phyloP scores from a whole-genome alignment of 2,888 invertebrate species.

The Ceriagrion tenellum region DNA sequence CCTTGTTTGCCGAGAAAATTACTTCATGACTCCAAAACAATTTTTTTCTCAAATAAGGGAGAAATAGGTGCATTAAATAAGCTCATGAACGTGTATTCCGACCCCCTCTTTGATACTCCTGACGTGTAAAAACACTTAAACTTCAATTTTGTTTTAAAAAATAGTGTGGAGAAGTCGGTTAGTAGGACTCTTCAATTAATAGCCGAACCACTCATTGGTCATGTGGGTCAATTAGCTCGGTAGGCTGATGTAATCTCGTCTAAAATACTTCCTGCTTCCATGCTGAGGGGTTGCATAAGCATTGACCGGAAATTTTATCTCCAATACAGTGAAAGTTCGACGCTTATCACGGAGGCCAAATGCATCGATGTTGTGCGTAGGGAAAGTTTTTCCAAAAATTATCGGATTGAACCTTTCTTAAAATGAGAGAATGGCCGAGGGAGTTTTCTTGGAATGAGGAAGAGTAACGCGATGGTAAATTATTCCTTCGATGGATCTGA shows the following conservation, averaged over 20 bases:
- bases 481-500: neutral
- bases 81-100: no score
- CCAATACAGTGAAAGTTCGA: conserved; percentile 10
- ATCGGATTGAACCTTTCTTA: neutral
- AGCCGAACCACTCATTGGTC: neutral
- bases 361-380: neutral
- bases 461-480: neutral
- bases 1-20: no score
- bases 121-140: no score
- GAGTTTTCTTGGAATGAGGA: neutral
- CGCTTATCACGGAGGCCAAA: neutral
- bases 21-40: no score
- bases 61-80: no score
- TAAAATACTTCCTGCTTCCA: neutral
- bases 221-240: neutral
- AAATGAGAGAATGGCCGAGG: neutral
- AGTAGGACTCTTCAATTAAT: neutral
- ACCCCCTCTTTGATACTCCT: no score
- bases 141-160: no score
- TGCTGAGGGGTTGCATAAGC: neutral
- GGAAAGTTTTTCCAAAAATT: neutral
- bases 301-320: conserved; percentile 28
- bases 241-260: neutral
- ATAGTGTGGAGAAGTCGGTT: neutral
- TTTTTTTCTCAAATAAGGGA: no score